phyloP scores from a whole-genome alignment of 2,888 invertebrate species.

The Malthinus seriepunctatus region DNA sequence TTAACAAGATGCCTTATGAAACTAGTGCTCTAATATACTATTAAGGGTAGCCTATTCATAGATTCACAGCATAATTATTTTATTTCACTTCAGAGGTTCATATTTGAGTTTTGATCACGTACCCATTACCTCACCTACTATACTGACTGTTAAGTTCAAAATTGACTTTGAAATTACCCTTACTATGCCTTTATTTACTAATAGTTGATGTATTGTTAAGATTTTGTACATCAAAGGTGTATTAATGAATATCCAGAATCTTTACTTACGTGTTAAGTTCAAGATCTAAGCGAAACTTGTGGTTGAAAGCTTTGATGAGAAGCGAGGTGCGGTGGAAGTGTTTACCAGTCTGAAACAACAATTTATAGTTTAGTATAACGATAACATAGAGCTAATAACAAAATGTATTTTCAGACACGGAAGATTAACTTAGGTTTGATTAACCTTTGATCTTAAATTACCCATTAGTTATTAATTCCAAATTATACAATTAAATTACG shows the following conservation, averaged over 20 bases:
- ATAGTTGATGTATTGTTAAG: constrained; percentile 1
- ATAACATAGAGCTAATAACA: constrained; percentile 12
- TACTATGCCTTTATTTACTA: not conserved
- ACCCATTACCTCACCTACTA: no score
- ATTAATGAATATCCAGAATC: constrained; percentile 20
- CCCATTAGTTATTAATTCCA: no score
- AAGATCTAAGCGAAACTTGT: constrained; percentile 93
- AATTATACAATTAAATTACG: no score
- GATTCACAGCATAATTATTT: no score
- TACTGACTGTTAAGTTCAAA: no score
- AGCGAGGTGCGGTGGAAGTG: constrained; percentile 93
- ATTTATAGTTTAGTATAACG: constrained; percentile 23
- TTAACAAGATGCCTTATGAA: no score
- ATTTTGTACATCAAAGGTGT: constrained; percentile 15
- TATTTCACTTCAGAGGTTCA: no score
- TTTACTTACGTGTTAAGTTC: constrained; percentile 93
- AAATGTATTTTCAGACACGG: constrained; percentile 11
- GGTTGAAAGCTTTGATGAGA: constrained; percentile 95
- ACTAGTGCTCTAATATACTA: no score
- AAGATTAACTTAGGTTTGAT: constrained; percentile 7
- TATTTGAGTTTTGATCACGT: no score
- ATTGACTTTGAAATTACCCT: no score
- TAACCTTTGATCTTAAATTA: constrained; percentile 2
- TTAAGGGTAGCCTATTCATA: no score
- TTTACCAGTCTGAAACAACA: constrained; percentile 82